phyloP scores from a whole-genome alignment of 1,140 invertebrate genomes.

The Drosophila orosa region DNA sequence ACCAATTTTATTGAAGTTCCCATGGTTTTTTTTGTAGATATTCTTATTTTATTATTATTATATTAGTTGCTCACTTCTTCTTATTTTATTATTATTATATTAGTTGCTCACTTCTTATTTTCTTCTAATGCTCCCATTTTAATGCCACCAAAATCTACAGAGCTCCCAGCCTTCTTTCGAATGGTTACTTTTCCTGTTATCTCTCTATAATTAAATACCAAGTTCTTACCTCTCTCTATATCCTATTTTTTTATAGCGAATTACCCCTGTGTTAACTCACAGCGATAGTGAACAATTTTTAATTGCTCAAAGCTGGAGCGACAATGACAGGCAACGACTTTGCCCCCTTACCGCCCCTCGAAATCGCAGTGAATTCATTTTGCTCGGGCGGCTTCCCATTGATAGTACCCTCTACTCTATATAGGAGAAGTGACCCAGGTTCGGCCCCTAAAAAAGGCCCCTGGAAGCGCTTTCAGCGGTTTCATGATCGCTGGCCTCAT shows the following conservation, averaged over 20 bases:
- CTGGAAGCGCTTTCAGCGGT: conserved; percentile 24
- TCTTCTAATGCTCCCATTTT: no score
- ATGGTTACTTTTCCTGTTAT: neutral
- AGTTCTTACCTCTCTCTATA: neutral
- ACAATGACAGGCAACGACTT: conserved; percentile 48
- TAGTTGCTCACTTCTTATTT: no score
- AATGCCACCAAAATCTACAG: neutral
- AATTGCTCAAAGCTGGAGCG: conserved; percentile 77
- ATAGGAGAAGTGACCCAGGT: conserved; percentile 37
- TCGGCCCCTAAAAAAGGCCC: neutral
- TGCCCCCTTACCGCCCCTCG: conserved; percentile 10
- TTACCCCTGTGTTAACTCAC: conserved; percentile 39
- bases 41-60: no score
- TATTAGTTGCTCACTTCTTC: no score
- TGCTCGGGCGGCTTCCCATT: conserved; percentile 68
- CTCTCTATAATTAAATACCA: neutral
- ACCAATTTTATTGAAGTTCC: no score
- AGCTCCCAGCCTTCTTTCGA: accelerated
- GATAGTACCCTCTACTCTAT: conserved; percentile 44
- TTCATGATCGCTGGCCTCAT: conserved; percentile 66
- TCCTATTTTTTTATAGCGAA: neutral
- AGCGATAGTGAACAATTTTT: conserved; percentile 54
- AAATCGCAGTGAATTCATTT: conserved; percentile 79
- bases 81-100: no score
- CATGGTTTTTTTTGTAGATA: no score